A percentile compares a stretch with the other conserved stretches of the same genome.
Conservation (phyloP, 2,888 invertebrate genomes). For the Tanypteryx hageni region DNA sequence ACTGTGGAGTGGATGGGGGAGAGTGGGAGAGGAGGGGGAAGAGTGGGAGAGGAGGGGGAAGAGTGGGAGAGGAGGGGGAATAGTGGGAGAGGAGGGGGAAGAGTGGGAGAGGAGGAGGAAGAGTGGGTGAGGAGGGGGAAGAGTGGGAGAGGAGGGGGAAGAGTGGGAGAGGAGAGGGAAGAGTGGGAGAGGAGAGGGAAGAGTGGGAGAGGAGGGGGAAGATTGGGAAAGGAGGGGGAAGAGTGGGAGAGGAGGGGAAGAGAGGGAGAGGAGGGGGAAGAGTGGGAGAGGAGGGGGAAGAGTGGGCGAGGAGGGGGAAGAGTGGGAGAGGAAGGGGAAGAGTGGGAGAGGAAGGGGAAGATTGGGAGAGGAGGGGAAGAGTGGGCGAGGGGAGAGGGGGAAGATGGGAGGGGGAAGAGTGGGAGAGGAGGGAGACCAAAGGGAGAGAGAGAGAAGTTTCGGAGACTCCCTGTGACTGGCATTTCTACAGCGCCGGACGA, state of each 20-base stretch:
- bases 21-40: too few species aligned
- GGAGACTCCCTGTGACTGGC: slow-evolving; percentile 39
- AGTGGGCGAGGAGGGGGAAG: background rate
- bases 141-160: background rate
- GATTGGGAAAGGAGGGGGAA: too few species aligned
- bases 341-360: background rate
- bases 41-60: too few species aligned
- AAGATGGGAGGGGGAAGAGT: background rate
- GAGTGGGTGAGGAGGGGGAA: too few species aligned
- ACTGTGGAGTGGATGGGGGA: too few species aligned
- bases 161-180: background rate
- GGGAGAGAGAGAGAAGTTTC: background rate
- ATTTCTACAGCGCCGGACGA: slow-evolving; percentile 12
- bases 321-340: background rate
- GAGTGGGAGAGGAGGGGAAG: too few species aligned
- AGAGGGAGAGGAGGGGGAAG: too few species aligned
- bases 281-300: background rate
- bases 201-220: background rate
- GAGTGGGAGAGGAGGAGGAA: background rate
- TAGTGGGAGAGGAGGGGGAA: background rate
- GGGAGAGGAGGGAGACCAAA: background rate
- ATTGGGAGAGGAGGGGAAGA: background rate
- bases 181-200: background rate
- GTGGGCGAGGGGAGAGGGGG: background rate
- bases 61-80: too few species aligned